These are phyloP conservation scores for Chromis chromis DNA, from an alignment of 2,797 vertebrate species.

Conservation along the genomic window DNA sequence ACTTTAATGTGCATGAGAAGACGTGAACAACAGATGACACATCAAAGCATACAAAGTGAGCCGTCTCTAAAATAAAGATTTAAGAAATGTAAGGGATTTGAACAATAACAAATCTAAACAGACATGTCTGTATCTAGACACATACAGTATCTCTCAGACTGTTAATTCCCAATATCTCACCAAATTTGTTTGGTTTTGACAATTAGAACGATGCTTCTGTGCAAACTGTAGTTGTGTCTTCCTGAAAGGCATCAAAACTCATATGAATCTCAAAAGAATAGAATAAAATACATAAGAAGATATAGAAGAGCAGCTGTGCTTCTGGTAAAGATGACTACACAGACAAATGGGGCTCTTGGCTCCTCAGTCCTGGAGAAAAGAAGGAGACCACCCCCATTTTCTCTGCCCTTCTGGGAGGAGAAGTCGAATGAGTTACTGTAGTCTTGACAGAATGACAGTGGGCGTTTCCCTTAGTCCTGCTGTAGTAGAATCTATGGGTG, in stretches of 20 bases:
- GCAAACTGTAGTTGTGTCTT: conserved; percentile 55
- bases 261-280: conserved; percentile 41
- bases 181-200: conserved; percentile 32
- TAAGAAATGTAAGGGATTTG: conserved; percentile 36
- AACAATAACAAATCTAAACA: conserved; percentile 30
- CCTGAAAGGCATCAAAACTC: conserved; percentile 57
- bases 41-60: conserved; percentile 53
- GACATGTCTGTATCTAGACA: conserved; percentile 21
- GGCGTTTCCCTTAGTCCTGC: conserved; percentile 37
- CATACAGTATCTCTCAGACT: conserved; percentile 20
- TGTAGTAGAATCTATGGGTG: conserved; percentile 16
- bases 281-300: conserved; percentile 46
- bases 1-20: conserved; percentile 74
- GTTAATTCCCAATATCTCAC: conserved; percentile 15
- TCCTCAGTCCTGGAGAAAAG: conserved; percentile 35
- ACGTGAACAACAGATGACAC: conserved; percentile 59
- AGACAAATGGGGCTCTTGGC: conserved; percentile 4
- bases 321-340: conserved; percentile 22
- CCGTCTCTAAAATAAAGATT: conserved; percentile 41
- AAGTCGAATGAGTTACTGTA: conserved; percentile 24
- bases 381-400: not conserved
- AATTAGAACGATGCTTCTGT: conserved; percentile 36
- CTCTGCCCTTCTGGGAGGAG: conserved; percentile 4
- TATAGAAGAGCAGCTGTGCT: conserved; percentile 33
- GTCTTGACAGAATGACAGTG: conserved; percentile 41